Evolutionary conservation across 2,888 invertebrate species (phyloP), one percentile per base, ranked within the genome.

Genomic region (Lampropteryx suffumata): DNA sequence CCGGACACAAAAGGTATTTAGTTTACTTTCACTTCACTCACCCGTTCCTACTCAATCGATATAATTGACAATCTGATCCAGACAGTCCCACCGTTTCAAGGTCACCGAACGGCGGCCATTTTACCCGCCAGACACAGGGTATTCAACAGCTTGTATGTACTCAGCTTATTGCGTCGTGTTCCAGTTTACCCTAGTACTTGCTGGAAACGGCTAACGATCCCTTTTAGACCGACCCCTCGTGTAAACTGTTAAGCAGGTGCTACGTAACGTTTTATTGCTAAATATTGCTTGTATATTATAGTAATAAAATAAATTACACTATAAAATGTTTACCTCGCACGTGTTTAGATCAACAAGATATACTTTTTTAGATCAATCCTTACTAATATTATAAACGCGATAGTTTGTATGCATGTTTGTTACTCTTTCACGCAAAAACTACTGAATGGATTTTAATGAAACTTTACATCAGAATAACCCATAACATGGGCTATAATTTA

Each of bases 41-140:
- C 37, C n/a, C 24, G 37, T 40, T 26, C 37, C 37, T 43, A 14
- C 24, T 46, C 50, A 46, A 54, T 55, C 55, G 48, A 60, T 59
- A 50, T 39, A 36, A 48, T 49, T 47, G 44, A 61, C 65, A 71
- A 71, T 67, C 69, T 62, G 70, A 70, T 69, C 73, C 73, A 80
- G 79, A 79, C 81, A 56, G 55, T 44, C 65, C 64, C 65, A 7
- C 49, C 60, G 55, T 70, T 77, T 75, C 79, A 82, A 82, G 81
- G 81, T 78, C 69, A 65, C 51, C 24, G 34, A 47, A 46, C 59
- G 62, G 42, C 69, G 65, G 76, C 76, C 78, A 75, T 79, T 74
- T 77, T 76, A 64, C 49, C 57, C 55, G 50, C 46, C 51, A 17
- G 33, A 24, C 42, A 30, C 33, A 43, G 47, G 28, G 27, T 21